Conservation (phyloP, 2,113 vertebrate species). For the Campylorhamphus procurvoides region DNA sequence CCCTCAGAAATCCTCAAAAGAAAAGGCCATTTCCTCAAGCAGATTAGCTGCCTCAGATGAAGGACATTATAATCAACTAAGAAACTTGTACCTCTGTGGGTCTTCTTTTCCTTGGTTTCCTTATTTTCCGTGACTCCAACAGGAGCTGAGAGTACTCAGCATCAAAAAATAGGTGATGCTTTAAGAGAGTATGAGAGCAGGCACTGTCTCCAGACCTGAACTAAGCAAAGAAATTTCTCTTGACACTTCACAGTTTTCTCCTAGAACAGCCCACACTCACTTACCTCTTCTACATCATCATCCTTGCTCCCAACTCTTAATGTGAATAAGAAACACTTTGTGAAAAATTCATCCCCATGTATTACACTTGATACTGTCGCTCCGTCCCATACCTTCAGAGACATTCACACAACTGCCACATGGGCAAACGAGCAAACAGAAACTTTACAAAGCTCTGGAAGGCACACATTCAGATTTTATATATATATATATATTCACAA, state of each 20-base stretch:
- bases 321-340: neutral
- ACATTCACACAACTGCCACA: neutral
- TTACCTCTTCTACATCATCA: neutral
- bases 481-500: conserved; percentile 46
- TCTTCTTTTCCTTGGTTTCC: neutral
- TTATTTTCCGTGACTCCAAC: neutral
- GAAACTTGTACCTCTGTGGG: neutral
- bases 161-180: neutral
- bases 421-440: neutral
- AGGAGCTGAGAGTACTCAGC: neutral
- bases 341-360: neutral
- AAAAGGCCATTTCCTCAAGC: neutral
- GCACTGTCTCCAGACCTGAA: neutral
- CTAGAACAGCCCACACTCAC: neutral
- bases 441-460: conserved; percentile 24
- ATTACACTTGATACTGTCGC: neutral
- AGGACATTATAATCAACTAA: neutral
- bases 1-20: conserved; percentile 50
- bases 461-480: conserved; percentile 13
- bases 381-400: neutral
- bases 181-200: neutral
- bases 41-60: neutral
- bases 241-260: neutral
- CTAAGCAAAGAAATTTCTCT: neutral
- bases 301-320: neutral